Base-by-base conservation (phyloP, 1,140 invertebrate species). In the Tribolium madens region DNA sequence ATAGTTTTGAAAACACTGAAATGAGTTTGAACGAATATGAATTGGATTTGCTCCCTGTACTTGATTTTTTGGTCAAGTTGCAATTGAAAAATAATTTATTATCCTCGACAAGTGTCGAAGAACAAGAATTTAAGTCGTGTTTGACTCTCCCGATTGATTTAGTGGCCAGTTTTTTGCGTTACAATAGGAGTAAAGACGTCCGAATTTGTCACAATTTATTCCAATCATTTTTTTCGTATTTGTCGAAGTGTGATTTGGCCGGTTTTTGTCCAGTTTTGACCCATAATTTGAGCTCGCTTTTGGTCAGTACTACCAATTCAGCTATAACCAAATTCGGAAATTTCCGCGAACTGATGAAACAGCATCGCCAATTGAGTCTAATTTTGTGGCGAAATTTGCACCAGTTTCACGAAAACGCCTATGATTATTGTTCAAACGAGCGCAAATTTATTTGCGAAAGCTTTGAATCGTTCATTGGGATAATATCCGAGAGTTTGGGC, bases 381-480 rank as follows among this genome's bases (percentile, higher is more conserved):
- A 69, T 78, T 9, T 68, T 85, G 26, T 85, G 84, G 84, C 78
- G 72, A 18, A 84, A 85, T 78, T 74, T 83, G 31, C 68, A 77
- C 31, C 80, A 81, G 13, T 36, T 84, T n/a, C 80, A 81, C 4
- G 47, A 75, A n/a, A 46, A 76, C 9, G 50, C 76, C 7, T 84
- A 81, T 68, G 83, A 85, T 76, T 83, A 79, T 75, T 17, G 48
- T 1, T 3, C 14, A 15, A 50, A 10, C 50, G 70, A 72, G 17
- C 26, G 70, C 3, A 12, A 26, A 3, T 72, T 50, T 52, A 12
- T 64, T 64, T 12, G 18, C 7, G n/a, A 14, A 12, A 64, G 26
- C 14, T 64, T 64, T 26, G 21, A 64, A 33, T 33, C 10, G 31
- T 64, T 64, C 9, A 33, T 64, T 33, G 10, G 13, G 31, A 33